A percentile compares a stretch with the other conserved stretches of the same genome.
Evolutionary conservation across 2,797 vertebrate species (phyloP).

Genomic region (Tolypeutes matacus): DNA sequence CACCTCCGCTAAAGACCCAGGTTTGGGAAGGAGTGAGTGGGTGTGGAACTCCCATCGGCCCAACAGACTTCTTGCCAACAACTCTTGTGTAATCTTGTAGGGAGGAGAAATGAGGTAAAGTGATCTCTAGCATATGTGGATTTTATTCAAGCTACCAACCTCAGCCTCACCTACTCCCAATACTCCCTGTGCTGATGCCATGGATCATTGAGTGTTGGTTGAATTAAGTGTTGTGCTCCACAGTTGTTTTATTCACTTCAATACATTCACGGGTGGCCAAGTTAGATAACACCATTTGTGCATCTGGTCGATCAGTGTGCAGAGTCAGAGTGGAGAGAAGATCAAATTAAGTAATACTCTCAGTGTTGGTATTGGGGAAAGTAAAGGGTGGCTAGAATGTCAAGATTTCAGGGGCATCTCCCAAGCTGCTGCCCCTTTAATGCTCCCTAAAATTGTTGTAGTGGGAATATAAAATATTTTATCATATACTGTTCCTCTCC

Average conservation of each 20-base stretch:
- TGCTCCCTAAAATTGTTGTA: not conserved
- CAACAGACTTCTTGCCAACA: slow-evolving; percentile 52
- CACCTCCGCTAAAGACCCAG: slow-evolving; percentile 47
- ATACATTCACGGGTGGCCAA: not conserved
- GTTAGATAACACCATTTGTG: not conserved
- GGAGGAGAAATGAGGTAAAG: slow-evolving; percentile 36
- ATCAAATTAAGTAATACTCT: not conserved
- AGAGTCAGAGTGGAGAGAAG: not conserved
- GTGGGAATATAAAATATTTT: not conserved
- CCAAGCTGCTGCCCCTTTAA: not conserved
- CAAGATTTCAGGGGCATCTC: not conserved
- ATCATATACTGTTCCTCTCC: not conserved
- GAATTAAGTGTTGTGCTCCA: not conserved
- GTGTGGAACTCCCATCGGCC: slow-evolving; percentile 44
- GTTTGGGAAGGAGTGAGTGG: slow-evolving; percentile 33
- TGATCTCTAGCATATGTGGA: not conserved
- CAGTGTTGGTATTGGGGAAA: not conserved
- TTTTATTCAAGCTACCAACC: not conserved
- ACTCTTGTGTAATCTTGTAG: slow-evolving; percentile 48
- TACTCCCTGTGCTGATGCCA: not conserved
- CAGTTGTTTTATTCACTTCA: not conserved
- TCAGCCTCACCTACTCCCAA: not conserved
- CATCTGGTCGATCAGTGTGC: not conserved
- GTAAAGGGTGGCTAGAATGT: not conserved
- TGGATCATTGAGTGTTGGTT: not conserved